Evolutionary conservation across 2,113 vertebrate species (phyloP).

Genomic region (Melanostigma gelatinosum): DNA sequence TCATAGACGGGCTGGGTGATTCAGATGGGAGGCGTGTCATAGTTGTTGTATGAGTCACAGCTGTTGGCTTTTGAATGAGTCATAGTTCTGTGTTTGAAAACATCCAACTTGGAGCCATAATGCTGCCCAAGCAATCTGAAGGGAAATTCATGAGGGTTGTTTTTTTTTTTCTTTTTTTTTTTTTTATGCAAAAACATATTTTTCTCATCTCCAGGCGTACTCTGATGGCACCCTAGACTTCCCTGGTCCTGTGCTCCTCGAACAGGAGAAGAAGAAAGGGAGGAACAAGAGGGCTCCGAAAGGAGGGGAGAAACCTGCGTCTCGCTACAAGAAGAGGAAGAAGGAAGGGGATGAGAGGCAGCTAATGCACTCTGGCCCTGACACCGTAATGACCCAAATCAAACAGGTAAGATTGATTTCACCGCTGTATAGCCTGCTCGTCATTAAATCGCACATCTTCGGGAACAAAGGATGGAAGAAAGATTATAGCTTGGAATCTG

Average conservation of each 20-base stretch:
- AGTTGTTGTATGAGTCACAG: constrained; percentile 44
- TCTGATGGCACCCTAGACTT: constrained; percentile 86
- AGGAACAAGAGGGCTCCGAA: constrained; percentile 90
- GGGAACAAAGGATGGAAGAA: neutral
- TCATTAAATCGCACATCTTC: neutral
- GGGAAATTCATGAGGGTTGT: neutral
- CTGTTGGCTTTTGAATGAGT: constrained; percentile 49
- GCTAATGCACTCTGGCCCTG: constrained; percentile 83
- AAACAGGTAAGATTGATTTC: constrained; percentile 86
- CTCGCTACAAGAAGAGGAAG: constrained; percentile 94
- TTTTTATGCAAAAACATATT: neutral
- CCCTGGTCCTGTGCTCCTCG: constrained; percentile 84
- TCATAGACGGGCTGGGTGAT: constrained; percentile 39
- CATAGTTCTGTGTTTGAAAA: constrained; percentile 40
- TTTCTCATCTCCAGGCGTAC: constrained; percentile 79
- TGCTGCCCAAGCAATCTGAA: neutral
- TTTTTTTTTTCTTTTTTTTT: neutral
- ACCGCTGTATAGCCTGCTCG: neutral
- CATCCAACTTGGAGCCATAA: neutral
- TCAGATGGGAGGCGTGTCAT: constrained; percentile 32
- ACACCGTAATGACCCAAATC: constrained; percentile 88
- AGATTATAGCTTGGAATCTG: constrained; percentile 7
- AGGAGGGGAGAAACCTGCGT: constrained; percentile 89
- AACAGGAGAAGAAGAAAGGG: constrained; percentile 92
- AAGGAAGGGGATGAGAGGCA: constrained; percentile 94